Base-by-base conservation (phyloP, 1,140 invertebrate genomes). In the Whitmania pigra region DNA sequence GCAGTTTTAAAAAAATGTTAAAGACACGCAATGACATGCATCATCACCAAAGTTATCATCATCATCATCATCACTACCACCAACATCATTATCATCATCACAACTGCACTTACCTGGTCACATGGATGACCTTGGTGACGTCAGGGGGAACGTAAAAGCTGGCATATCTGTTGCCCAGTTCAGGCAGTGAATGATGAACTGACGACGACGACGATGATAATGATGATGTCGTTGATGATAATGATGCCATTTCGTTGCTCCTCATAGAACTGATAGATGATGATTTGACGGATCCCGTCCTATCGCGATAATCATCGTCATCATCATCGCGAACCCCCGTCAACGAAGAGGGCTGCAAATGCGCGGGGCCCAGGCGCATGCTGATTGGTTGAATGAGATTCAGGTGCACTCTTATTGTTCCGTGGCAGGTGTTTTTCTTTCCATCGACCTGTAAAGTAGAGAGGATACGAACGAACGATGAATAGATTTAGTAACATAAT, bases 381-480 rank as follows among this genome's bases (percentile, higher is more conserved):
- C 84, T 87, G 76, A 87, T 87, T 72, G 86, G 86, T 74, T 86
- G 79, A 70, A 80, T 81, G 31, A 87, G 77, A 77, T 86, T 87
- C 77, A 87, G 79, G 69, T 84, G 83, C 57, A 87, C 85, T 53
- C 85, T 83, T 57, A 87, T 80, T 76, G 85, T 86, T 18, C 86
- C 86, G 75, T 84, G 81, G 79, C 85, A 86, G 77, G 81, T 78
- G 71, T 79, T 63, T 49, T 49, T 11, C 0, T 49, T 49, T 4
- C 43, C 43, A 4, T 49, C 43, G 15, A 49, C 15, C 43, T 49
- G 15, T 49, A 17, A 13, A 11, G 13, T 49, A 13, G 43, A 49
- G 5, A 43, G 13, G 13, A 43, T 43, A 49, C 13, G 0, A 15
- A 49, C 13, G 43, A 49, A 36, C 31, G 6, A 36, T 36, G 31